Percentiles rank a stretch among this genome's conserved stretches.
Evolutionary conservation across 1,140 invertebrate genomes (phyloP).

Genomic region (Carcinoscorpius rotundicauda): DNA sequence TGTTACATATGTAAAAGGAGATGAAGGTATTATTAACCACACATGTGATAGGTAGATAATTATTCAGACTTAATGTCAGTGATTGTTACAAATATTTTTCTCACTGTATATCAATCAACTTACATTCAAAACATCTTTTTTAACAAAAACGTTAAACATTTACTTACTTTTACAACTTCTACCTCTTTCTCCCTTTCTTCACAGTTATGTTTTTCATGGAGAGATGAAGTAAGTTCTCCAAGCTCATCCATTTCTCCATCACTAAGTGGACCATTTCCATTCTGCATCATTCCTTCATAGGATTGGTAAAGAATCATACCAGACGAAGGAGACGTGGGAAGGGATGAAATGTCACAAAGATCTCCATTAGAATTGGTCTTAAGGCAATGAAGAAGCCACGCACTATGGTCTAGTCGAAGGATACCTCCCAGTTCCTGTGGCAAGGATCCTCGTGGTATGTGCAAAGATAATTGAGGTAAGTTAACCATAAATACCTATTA

Average conservation of each 20-base stretch:
- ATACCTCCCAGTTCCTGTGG: constrained; percentile 74
- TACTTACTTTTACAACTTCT: constrained; percentile 10
- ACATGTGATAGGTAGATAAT: too few species aligned
- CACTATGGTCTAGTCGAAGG: constrained; percentile 70
- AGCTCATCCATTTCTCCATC: too few species aligned
- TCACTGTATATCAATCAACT: too few species aligned
- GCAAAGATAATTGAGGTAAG: constrained; percentile 48
- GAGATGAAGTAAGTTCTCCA: neutral
- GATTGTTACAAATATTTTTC: too few species aligned
- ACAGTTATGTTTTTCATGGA: constrained; percentile 34
- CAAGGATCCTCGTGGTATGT: constrained; percentile 55
- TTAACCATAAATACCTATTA: constrained; percentile 77
- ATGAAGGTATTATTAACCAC: too few species aligned
- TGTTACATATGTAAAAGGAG: too few species aligned
- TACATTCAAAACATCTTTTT: too few species aligned
- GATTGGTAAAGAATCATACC: too few species aligned
- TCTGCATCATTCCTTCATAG: too few species aligned
- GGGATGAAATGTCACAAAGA: constrained; percentile 26
- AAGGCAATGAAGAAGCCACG: constrained; percentile 67
- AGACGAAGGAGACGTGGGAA: constrained; percentile 13
- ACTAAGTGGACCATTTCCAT: too few species aligned
- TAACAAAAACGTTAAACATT: too few species aligned
- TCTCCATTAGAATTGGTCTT: constrained; percentile 50
- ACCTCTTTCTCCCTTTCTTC: constrained; percentile 28
- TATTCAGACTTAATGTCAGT: too few species aligned